Base-by-base conservation (phyloP, 2,113 vertebrate genomes). In the Zapornia atra region DNA sequence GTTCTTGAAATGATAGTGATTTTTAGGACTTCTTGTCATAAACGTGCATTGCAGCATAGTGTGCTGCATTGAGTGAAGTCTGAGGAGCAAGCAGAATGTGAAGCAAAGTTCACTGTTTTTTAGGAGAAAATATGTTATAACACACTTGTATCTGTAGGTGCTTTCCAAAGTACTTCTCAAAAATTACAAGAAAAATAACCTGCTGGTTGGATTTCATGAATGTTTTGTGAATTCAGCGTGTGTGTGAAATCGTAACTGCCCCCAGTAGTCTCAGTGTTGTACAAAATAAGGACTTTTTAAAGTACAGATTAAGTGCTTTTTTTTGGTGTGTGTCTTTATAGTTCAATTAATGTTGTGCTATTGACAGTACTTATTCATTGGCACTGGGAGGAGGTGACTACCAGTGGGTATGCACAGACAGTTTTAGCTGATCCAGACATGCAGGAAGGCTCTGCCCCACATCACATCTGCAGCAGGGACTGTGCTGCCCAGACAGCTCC, bases 381-480 rank as follows among this genome's bases (percentile, higher is more conserved):
- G 9, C 60, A 64, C 21, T 26, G 25, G 42, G 46, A 64, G 8
- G 29, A 46, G 6, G 6, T 51, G 11, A 71, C 65, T 78, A 20
- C 31, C 3, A 5, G 60, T n/a, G 28, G 15, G 69, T 26, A 15
- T 1, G 2, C 59, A 38, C 19, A 51, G 68, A 3, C 10, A 19
- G 36, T 50, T 66, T 36, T 80, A 80, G n/a, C 40, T 77, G 40
- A 53, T 59, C 9, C 68, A 0, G 0, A 31, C 11, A 54, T 26
- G 10, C 61, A 25, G 33, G 14, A 9, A 0, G 15, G 54, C 33
- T 72, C 50, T 5, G n/a, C 44, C 53, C 40, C 1, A 0, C 0
- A 0, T 6, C 44, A 0, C 1, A 0, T 5, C 36, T 14, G 26
- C 50, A n/a, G 64, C 44, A 5, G 4, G 29, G 54, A 9, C 38